A percentile compares a stretch with the other conserved stretches of the same genome.
phyloP scores from a whole-genome alignment of 1,140 invertebrate species.

The Dendroctonus ponderosae region DNA sequence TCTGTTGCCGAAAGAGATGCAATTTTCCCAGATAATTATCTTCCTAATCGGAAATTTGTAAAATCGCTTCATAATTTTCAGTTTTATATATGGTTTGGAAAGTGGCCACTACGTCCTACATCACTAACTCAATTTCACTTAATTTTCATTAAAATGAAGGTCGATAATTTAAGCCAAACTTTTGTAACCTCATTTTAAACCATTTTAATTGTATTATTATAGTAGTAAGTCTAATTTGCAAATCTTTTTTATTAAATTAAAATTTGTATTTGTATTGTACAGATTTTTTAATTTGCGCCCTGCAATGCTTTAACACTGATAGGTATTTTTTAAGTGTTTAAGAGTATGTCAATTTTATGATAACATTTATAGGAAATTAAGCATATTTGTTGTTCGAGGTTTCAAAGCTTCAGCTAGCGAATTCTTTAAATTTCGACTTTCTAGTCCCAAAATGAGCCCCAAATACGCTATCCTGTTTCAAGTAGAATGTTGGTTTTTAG shows the following conservation, averaged over 20 bases:
- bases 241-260: neutral
- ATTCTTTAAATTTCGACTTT: neutral
- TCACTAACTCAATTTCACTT: neutral
- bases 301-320: neutral
- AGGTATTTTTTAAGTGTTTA: slow-evolving; percentile 11
- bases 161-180: neutral
- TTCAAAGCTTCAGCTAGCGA: neutral
- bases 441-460: too few relatives aligned
- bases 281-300: neutral
- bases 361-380: slow-evolving; percentile 19
- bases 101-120: neutral
- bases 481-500: too few relatives aligned
- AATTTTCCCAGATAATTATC: too few relatives aligned
- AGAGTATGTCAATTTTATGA: slow-evolving; percentile 25
- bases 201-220: neutral
- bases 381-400: slow-evolving; percentile 6
- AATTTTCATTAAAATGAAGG: neutral
- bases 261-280: neutral
- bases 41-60: too few relatives aligned
- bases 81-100: too few relatives aligned
- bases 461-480: too few relatives aligned
- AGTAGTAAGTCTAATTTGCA: neutral
- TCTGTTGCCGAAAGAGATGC: too few relatives aligned
- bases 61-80: too few relatives aligned
- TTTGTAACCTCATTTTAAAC: neutral